Evolutionary conservation across 2,113 vertebrate genomes (phyloP).

Genomic region (Rostratula benghalensis): DNA sequence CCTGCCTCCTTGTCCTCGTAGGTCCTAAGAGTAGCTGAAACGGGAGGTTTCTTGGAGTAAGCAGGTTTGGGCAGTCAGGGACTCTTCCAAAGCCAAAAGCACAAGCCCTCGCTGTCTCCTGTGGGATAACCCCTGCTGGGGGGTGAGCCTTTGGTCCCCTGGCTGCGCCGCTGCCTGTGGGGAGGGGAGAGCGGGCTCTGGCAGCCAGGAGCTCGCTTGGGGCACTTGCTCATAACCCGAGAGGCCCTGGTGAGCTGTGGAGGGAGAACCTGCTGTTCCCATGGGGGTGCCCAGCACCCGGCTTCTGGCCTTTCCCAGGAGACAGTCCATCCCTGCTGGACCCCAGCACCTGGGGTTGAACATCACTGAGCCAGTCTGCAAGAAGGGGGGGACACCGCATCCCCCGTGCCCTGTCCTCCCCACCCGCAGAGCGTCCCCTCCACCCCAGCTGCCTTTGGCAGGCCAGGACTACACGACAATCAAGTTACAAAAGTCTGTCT

Average conservation of each 20-base stretch:
- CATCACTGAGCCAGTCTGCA: background rate
- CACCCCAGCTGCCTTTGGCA: background rate
- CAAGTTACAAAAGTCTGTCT: background rate
- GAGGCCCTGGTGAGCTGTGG: background rate
- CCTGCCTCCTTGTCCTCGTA: background rate
- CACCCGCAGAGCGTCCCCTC: background rate
- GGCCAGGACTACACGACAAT: background rate
- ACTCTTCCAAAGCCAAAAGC: constrained; percentile 21
- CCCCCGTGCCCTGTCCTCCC: background rate
- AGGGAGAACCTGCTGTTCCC: background rate
- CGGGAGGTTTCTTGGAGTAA: constrained; percentile 8
- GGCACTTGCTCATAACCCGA: background rate
- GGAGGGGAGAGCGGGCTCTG: background rate
- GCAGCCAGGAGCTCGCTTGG: rapidly evolving
- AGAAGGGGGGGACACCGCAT: rapidly evolving
- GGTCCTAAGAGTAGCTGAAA: background rate
- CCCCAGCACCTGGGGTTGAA: background rate
- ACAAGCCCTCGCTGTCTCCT: background rate
- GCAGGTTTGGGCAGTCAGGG: background rate
- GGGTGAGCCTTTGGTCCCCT: background rate
- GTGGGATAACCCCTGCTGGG: background rate
- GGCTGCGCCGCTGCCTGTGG: rapidly evolving
- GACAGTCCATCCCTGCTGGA: background rate
- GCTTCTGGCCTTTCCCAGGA: background rate
- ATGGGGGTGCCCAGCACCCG: background rate